Percentiles rank a stretch among this genome's conserved stretches.
Evolutionary conservation across 2,113 vertebrate genomes (phyloP).

Genomic region (Prionailurus bengalensis): DNA sequence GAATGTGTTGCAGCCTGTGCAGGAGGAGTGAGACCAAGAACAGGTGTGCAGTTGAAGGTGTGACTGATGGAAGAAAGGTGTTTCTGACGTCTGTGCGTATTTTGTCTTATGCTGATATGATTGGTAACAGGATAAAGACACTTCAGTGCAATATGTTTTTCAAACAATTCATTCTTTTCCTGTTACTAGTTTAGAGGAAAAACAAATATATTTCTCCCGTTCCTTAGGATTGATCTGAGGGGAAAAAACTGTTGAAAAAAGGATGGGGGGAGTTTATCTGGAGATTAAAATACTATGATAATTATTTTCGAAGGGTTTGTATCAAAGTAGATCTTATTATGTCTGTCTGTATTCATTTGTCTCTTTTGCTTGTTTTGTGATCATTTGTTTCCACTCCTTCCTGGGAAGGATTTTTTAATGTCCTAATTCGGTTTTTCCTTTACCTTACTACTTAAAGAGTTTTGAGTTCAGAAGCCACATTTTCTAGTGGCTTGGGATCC

Average conservation of each 20-base stretch:
- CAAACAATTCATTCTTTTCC: slow-evolving; percentile 5
- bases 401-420: slow-evolving; percentile 18
- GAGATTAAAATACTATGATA: slow-evolving; percentile 30
- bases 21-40: not conserved
- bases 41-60: not conserved
- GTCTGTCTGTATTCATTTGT: slow-evolving; percentile 38
- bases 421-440: not conserved
- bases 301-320: slow-evolving; percentile 43
- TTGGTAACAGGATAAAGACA: not conserved
- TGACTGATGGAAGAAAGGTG: not conserved
- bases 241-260: not conserved
- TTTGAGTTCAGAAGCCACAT: not conserved
- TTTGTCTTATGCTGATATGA: not conserved
- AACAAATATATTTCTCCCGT: not conserved
- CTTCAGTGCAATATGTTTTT: not conserved
- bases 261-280: not conserved
- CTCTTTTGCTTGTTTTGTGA: slow-evolving; percentile 26
- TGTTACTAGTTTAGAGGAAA: not conserved
- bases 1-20: not conserved
- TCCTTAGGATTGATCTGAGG: slow-evolving; percentile 8
- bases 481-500: not conserved
- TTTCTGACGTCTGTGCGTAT: not conserved
- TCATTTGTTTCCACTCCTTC: slow-evolving; percentile 19
- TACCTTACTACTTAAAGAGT: not conserved
- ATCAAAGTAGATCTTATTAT: not conserved